These are phyloP conservation scores for Caenorhabditis zanzibari DNA, from an alignment of 2,888 invertebrate species.

Conservation along the genomic window DNA sequence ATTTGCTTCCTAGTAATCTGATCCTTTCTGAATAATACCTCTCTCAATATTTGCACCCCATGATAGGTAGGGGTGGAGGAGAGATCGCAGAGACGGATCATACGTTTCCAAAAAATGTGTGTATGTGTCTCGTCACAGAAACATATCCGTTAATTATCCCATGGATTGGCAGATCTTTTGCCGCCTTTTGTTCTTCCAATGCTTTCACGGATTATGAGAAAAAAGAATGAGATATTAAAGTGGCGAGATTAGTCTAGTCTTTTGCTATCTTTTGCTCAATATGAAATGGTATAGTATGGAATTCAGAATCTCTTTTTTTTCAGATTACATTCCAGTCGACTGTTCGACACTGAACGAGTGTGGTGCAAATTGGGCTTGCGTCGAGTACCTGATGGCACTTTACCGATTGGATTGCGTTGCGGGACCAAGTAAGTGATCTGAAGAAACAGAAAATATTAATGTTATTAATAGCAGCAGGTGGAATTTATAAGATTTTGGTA, in stretches of 20 bases:
- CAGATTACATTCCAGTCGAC: slow-evolving; percentile 45
- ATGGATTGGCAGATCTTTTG: not conserved
- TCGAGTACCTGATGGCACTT: slow-evolving; percentile 43
- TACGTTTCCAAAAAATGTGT: not conserved
- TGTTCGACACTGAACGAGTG: slow-evolving; percentile 52
- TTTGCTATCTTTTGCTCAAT: not conserved
- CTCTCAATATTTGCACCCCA: slow-evolving; percentile 12
- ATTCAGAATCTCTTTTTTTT: not conserved
- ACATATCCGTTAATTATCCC: slow-evolving; percentile 14
- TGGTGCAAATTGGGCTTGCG: slow-evolving; percentile 38
- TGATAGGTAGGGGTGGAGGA: slow-evolving; percentile 16
- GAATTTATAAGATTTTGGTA: not conserved
- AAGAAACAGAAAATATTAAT: slow-evolving; percentile 4
- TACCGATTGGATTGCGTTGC: slow-evolving; percentile 56
- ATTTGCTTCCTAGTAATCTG: slow-evolving; percentile 13
- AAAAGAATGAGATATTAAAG: not conserved
- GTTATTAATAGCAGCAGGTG: slow-evolving; percentile 16
- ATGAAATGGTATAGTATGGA: not conserved
- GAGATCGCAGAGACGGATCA: slow-evolving; percentile 9
- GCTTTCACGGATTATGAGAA: slow-evolving; percentile 1
- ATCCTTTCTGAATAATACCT: slow-evolving; percentile 26
- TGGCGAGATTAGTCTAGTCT: slow-evolving; percentile 5
- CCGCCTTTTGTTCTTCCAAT: slow-evolving; percentile 16
- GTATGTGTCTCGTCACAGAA: not conserved
- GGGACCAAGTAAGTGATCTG: slow-evolving; percentile 23